phyloP scores from a whole-genome alignment of 2,888 invertebrate species.

The Neoaliturus tenellus region DNA sequence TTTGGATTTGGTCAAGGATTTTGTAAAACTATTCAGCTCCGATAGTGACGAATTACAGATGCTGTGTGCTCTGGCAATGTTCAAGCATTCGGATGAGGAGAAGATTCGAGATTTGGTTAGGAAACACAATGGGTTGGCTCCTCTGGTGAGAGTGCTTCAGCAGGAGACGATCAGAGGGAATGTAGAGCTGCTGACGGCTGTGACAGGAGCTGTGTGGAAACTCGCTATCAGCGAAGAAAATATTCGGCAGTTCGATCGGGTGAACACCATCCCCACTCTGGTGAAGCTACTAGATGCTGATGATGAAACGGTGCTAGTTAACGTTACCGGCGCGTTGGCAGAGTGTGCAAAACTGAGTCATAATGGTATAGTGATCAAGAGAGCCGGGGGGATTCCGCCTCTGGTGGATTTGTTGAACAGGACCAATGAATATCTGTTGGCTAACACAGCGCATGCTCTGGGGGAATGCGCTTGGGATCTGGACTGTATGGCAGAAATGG shows the following conservation, averaged over 20 bases:
- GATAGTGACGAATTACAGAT: conserved; percentile 85
- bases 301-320: conserved; percentile 87
- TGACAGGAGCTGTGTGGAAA: conserved; percentile 97
- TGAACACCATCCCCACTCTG: conserved; percentile 82
- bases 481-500: conserved; percentile 87
- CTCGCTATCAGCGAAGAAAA: conserved; percentile 90
- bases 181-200: conserved; percentile 87
- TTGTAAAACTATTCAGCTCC: conserved; percentile 87
- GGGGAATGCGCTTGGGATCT: conserved; percentile 88
- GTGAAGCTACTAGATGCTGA: conserved; percentile 88
- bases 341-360: conserved; percentile 89
- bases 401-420: conserved; percentile 88
- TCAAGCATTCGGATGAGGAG: conserved; percentile 87
- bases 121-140: conserved; percentile 91
- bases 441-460: conserved; percentile 91
- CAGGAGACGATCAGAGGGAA: conserved; percentile 79
- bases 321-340: conserved; percentile 92
- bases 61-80: conserved; percentile 93
- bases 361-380: conserved; percentile 83
- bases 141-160: conserved; percentile 85
- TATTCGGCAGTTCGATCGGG: conserved; percentile 84
- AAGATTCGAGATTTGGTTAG: conserved; percentile 89
- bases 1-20: conserved; percentile 91
- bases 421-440: conserved; percentile 88
- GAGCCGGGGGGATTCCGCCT: conserved; percentile 85